Percentiles rank a stretch among this genome's conserved stretches.
phyloP scores from a whole-genome alignment of 1,140 invertebrate genomes.

The Colletes latitarsis region DNA sequence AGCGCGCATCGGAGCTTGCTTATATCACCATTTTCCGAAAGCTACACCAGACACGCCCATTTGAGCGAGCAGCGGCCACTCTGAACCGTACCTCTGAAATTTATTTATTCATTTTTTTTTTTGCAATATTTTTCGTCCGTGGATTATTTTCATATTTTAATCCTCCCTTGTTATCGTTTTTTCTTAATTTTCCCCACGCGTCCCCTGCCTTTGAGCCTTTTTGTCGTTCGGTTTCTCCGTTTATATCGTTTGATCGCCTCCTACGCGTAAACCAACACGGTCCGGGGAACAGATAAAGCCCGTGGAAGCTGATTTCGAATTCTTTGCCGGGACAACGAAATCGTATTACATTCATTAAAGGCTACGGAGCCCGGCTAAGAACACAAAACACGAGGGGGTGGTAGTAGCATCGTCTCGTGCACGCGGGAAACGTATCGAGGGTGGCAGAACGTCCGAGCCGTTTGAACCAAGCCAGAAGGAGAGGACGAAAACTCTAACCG shows the following conservation, averaged over 20 bases:
- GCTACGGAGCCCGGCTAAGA: conserved; percentile 16
- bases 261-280: conserved; percentile 2
- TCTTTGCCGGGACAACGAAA: conserved; percentile 43
- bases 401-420: not conserved
- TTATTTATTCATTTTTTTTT: not conserved
- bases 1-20: not conserved
- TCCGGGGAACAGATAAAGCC: conserved; percentile 28
- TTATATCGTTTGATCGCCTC: not conserved
- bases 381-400: conserved; percentile 9
- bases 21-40: conserved; percentile 26
- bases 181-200: not conserved
- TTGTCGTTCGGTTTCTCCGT: too few species aligned
- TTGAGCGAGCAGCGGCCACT: not conserved
- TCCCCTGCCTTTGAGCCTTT: not conserved
- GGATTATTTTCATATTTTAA: not conserved
- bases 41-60: not conserved
- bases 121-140: not conserved
- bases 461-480: not conserved
- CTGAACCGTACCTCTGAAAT: not conserved
- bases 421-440: not conserved
- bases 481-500: conserved; percentile 25
- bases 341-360: conserved; percentile 51
- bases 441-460: not conserved
- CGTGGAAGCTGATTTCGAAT: conserved; percentile 47
- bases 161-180: not conserved